phyloP scores from a whole-genome alignment of 2,888 invertebrate genomes.

The Noctua pronuba region DNA sequence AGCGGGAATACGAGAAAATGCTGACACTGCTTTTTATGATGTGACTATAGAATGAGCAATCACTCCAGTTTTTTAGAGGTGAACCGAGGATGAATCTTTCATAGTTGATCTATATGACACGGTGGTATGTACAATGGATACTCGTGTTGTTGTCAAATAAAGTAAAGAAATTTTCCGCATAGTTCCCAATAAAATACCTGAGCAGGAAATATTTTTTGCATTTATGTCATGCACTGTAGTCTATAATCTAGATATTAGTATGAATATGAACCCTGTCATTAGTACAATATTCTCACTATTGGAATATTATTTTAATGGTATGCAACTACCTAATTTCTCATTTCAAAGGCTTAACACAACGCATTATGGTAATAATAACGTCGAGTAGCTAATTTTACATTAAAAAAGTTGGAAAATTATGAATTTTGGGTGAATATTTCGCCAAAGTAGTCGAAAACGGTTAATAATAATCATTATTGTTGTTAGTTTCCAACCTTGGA shows the following conservation, averaged over 20 bases:
- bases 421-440: constrained; percentile 59
- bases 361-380: constrained; percentile 24
- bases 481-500: constrained; percentile 38
- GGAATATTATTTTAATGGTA: constrained; percentile 16
- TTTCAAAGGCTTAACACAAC: constrained; percentile 28
- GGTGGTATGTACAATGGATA: background rate
- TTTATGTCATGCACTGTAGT: background rate
- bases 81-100: background rate
- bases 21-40: constrained; percentile 58
- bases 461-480: constrained; percentile 39
- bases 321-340: constrained; percentile 16
- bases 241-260: background rate
- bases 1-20: constrained; percentile 57
- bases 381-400: constrained; percentile 33
- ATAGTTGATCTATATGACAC: background rate
- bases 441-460: constrained; percentile 4
- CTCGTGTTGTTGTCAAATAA: background rate
- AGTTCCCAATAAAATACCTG: background rate
- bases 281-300: constrained; percentile 2
- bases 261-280: background rate
- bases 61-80: background rate
- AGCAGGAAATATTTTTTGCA: background rate
- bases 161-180: background rate
- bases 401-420: constrained; percentile 63
- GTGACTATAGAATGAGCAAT: constrained; percentile 35